Evolutionary conservation across 2,888 invertebrate species (phyloP).

Genomic region (Lucinisca nassula): DNA sequence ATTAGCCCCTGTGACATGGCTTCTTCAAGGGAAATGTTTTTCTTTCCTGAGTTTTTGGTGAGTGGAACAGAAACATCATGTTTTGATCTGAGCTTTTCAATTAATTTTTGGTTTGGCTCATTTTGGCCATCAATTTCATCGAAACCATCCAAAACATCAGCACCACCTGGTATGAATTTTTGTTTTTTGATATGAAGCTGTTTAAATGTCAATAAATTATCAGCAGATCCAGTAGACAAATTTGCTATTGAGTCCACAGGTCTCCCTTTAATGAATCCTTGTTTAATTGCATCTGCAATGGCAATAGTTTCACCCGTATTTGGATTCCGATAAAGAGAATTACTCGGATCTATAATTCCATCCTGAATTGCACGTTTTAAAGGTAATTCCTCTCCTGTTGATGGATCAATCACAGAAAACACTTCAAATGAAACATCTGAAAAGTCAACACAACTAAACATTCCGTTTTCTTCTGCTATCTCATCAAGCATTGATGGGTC

Average conservation of each 20-base stretch:
- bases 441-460: conserved; percentile 79
- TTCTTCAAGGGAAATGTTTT: conserved; percentile 82
- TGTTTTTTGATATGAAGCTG: conserved; percentile 83
- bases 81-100: conserved; percentile 76
- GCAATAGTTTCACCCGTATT: conserved; percentile 83
- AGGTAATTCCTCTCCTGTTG: conserved; percentile 80
- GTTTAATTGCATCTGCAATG: conserved; percentile 81
- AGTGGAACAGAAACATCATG: conserved; percentile 77
- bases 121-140: conserved; percentile 71
- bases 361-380: conserved; percentile 80
- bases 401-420: conserved; percentile 77
- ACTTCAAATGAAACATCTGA: conserved; percentile 79
- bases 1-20: conserved; percentile 83
- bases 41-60: conserved; percentile 80
- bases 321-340: conserved; percentile 82
- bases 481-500: conserved; percentile 74
- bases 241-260: conserved; percentile 66
- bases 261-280: conserved; percentile 79
- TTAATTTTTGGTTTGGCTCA: conserved; percentile 78
- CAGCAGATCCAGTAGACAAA: conserved; percentile 56
- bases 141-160: conserved; percentile 67
- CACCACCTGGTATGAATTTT: conserved; percentile 75
- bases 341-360: conserved; percentile 82
- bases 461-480: conserved; percentile 72
- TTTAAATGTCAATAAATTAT: conserved; percentile 78